Evolutionary conservation across 2,113 vertebrate species (phyloP).

Genomic region (Pangasianodon hypophthalmus): DNA sequence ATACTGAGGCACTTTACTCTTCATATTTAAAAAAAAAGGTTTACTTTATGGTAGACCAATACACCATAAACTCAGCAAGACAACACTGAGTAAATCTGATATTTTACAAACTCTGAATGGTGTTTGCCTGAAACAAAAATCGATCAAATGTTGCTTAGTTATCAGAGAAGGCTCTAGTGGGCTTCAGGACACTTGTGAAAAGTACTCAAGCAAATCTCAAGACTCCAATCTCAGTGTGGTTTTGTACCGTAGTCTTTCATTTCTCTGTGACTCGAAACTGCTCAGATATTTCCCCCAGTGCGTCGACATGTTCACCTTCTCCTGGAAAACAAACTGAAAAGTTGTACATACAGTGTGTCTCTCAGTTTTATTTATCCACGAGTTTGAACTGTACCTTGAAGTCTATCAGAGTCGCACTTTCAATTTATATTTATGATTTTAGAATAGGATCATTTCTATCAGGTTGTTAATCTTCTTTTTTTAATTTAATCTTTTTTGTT

Average conservation of each 20-base stretch:
- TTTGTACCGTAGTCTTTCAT: constrained; percentile 82
- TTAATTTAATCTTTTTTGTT: constrained; percentile 35
- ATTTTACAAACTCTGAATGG: background rate
- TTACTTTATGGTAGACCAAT: background rate
- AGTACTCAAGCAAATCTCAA: background rate
- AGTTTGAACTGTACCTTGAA: constrained; percentile 78
- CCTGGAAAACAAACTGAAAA: constrained; percentile 64
- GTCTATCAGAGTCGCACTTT: constrained; percentile 79
- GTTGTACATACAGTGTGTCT: constrained; percentile 68
- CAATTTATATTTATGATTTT: constrained; percentile 83
- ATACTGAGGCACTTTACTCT: constrained; percentile 57
- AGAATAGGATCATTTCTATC: constrained; percentile 82
- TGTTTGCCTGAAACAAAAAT: background rate
- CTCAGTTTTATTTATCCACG: constrained; percentile 77
- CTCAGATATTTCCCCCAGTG: constrained; percentile 81
- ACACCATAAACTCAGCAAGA: constrained; percentile 3
- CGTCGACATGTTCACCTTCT: constrained; percentile 65
- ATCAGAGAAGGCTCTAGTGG: background rate
- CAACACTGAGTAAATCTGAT: constrained; percentile 1
- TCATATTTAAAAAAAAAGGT: constrained; percentile 13
- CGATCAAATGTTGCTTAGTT: constrained; percentile 11
- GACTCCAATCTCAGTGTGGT: constrained; percentile 74
- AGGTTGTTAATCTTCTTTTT: constrained; percentile 66
- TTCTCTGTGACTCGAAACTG: constrained; percentile 79
- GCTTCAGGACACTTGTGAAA: background rate